A percentile compares a stretch with the other conserved stretches of the same genome.
Conservation (phyloP, 1,140 invertebrate species). For the Rhynchophorus ferrugineus region DNA sequence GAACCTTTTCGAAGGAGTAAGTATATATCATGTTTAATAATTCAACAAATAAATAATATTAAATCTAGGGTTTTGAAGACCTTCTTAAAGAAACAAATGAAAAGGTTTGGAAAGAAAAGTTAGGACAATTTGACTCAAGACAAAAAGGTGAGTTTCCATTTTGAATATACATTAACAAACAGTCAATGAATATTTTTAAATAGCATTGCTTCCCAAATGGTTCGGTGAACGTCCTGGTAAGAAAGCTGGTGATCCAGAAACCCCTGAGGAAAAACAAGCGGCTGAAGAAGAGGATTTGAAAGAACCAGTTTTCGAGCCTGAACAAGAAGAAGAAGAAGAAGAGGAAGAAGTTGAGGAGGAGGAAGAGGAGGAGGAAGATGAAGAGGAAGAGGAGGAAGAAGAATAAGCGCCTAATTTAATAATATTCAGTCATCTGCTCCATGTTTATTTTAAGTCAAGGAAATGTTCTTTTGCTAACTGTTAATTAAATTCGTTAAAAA, state of each 20-base stretch:
- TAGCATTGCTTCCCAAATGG: conserved; percentile 86
- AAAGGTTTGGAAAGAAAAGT: conserved; percentile 79
- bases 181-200: conserved; percentile 20
- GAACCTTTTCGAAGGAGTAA: conserved; percentile 92
- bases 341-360: conserved; percentile 59
- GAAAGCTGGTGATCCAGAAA: conserved; percentile 77
- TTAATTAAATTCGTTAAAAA: no score
- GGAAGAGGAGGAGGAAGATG: conserved; percentile 54
- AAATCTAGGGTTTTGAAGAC: conserved; percentile 79
- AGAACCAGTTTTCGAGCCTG: conserved; percentile 59
- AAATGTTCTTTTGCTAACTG: no score
- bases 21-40: no score
- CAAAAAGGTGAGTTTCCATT: conserved; percentile 70
- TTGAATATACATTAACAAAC: not conserved
- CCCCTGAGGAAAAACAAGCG: conserved; percentile 66
- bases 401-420: no score
- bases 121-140: conserved; percentile 77
- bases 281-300: conserved; percentile 61
- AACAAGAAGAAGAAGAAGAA: conserved; percentile 63
- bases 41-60: no score
- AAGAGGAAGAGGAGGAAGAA: conserved; percentile 64
- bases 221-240: conserved; percentile 88
- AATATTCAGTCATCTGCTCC: no score
- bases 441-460: no score
- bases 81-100: conserved; percentile 66